These are phyloP conservation scores for Protobothrops flavoviridis DNA, from an alignment of 2,113 vertebrate genomes.

Conservation along the genomic window DNA sequence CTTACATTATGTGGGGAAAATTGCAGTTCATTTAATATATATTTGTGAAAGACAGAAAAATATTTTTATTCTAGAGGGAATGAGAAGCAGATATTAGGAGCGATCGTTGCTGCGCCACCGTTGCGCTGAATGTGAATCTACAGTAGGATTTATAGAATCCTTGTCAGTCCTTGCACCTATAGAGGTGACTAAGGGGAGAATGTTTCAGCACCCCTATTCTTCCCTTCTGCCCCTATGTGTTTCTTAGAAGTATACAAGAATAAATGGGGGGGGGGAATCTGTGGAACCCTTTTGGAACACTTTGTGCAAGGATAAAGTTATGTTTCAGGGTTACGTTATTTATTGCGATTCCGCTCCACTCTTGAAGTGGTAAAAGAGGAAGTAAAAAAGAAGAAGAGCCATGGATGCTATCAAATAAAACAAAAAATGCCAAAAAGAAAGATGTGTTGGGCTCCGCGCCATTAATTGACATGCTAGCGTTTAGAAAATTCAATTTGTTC, in stretches of 20 bases:
- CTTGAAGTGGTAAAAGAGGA: background rate
- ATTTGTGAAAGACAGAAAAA: background rate
- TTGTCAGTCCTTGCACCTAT: background rate
- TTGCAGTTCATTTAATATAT: background rate
- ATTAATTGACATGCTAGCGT: slow-evolving; percentile 77
- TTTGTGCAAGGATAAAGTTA: background rate
- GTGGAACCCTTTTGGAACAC: background rate
- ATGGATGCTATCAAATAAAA: slow-evolving; percentile 46
- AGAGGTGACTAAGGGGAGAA: background rate
- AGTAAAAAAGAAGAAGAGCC: background rate
- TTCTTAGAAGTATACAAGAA: too few species aligned
- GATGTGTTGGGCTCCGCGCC: slow-evolving; percentile 71
- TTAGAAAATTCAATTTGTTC: slow-evolving; percentile 69
- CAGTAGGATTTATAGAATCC: background rate
- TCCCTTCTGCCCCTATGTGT: background rate
- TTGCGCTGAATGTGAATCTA: background rate
- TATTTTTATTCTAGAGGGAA: background rate
- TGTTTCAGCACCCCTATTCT: background rate
- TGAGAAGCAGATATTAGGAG: slow-evolving; percentile 9
- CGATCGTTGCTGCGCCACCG: background rate
- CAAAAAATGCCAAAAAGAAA: slow-evolving; percentile 64
- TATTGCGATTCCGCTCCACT: slow-evolving; percentile 20
- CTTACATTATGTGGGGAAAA: background rate
- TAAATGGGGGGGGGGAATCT: background rate
- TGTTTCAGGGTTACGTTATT: background rate